A percentile compares a stretch with the other conserved stretches of the same genome.
Conservation (phyloP, 2,797 vertebrate genomes). For the Pipistrellus pipistrellus region DNA sequence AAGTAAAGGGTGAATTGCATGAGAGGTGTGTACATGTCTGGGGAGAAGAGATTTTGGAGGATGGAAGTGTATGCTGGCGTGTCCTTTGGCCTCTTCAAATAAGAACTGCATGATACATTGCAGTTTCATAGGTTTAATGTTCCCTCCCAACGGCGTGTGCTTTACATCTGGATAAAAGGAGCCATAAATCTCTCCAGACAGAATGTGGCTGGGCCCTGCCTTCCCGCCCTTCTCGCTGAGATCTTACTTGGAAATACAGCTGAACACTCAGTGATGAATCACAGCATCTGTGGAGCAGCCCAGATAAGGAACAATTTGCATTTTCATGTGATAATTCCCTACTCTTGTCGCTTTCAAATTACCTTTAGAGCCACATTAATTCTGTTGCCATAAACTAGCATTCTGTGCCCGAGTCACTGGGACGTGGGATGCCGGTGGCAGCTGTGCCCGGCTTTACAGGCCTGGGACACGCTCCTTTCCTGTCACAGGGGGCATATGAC, state of each 20-base stretch:
- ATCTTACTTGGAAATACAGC: conserved; percentile 83
- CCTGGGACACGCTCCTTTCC: neutral
- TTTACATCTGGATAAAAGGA: conserved; percentile 86
- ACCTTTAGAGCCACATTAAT: conserved; percentile 82
- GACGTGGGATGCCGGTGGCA: conserved; percentile 44
- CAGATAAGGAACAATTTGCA: conserved; percentile 86
- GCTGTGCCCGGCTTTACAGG: conserved; percentile 56
- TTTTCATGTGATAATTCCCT: conserved; percentile 86
- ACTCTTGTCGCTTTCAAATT: conserved; percentile 84
- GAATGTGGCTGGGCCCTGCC: conserved; percentile 63
- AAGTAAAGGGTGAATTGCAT: neutral
- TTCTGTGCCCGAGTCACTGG: conserved; percentile 45
- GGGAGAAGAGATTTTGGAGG: conserved; percentile 14
- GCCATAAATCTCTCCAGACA: conserved; percentile 86
- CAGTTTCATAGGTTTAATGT: conserved; percentile 84
- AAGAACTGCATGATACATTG: conserved; percentile 76
- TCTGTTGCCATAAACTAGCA: conserved; percentile 74
- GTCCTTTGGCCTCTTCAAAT: conserved; percentile 72
- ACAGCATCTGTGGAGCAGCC: conserved; percentile 84
- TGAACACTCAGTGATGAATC: conserved; percentile 86
- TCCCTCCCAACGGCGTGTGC: conserved; percentile 72
- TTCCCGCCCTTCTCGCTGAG: conserved; percentile 73
- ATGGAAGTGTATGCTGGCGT: conserved; percentile 1
- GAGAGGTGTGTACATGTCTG: neutral
- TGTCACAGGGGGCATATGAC: neutral